Evolutionary conservation across 2,888 invertebrate species (phyloP).

Genomic region (Belgica antarctica): DNA sequence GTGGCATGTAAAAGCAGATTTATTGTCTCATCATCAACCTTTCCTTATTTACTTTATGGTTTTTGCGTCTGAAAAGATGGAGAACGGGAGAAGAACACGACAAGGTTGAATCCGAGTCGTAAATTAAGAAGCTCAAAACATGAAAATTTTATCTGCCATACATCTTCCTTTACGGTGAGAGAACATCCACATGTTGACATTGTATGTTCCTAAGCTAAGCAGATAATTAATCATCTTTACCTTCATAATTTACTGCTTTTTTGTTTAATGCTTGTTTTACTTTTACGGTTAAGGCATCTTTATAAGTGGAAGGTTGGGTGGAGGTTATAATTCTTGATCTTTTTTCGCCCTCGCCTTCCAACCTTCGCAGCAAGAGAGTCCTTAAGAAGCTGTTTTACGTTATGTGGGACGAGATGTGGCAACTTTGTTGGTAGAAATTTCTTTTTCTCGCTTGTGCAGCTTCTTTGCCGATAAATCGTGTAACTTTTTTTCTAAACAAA

Average conservation of each 20-base stretch:
- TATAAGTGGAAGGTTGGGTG: neutral
- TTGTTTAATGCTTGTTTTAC: neutral
- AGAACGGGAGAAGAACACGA: neutral
- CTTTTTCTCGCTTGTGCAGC: neutral
- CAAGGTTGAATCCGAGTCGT: constrained; percentile 25
- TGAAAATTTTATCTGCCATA: neutral
- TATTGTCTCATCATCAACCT: constrained; percentile 9
- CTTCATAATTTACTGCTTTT: constrained; percentile 39
- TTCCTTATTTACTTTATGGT: constrained; percentile 1
- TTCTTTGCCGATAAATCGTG: neutral
- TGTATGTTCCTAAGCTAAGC: constrained; percentile 39
- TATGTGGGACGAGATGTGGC: neutral
- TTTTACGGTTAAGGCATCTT: constrained; percentile 10
- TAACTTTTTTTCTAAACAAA: neutral
- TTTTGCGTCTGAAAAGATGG: neutral
- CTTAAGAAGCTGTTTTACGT: neutral
- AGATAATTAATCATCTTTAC: constrained; percentile 43
- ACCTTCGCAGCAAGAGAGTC: neutral
- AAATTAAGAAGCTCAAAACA: constrained; percentile 32
- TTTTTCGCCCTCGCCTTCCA: neutral
- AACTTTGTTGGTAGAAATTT: too few species aligned
- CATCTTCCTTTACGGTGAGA: constrained; percentile 34
- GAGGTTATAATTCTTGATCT: neutral
- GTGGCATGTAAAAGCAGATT: constrained; percentile 3
- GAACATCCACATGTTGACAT: constrained; percentile 41